phyloP scores from a whole-genome alignment of 2,888 invertebrate species.

The Ichneumoninae sp. region DNA sequence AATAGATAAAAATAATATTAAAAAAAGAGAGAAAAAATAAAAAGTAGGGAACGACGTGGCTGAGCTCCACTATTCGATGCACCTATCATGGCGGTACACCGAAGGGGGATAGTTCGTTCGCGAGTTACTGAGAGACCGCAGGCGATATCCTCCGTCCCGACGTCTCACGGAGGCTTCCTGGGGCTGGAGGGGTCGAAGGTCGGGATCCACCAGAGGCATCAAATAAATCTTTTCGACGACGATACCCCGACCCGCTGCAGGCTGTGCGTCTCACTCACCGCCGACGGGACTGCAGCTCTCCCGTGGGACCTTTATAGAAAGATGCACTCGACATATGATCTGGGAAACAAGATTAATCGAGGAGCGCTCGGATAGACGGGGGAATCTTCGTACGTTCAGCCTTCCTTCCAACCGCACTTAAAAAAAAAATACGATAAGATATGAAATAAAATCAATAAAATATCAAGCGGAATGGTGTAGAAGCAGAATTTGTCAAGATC shows the following conservation, averaged over 20 bases:
- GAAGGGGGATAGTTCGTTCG: conserved; percentile 23
- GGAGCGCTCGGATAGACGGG: neutral
- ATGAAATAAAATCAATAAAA: conserved; percentile 22
- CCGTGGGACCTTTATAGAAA: conserved; percentile 35
- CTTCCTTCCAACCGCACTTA: neutral
- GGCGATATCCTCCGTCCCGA: conserved; percentile 21
- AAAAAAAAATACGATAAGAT: neutral
- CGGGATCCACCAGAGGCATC: conserved; percentile 39
- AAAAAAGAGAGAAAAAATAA: conserved; percentile 7
- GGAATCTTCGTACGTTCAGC: conserved; percentile 21
- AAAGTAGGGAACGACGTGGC: conserved; percentile 22
- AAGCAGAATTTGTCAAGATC: neutral
- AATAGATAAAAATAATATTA: conserved; percentile 13
- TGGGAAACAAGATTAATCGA: conserved; percentile 50
- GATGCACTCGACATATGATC: conserved; percentile 25
- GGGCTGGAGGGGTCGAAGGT: conserved; percentile 41
- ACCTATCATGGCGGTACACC: conserved; percentile 35
- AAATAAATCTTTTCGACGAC: conserved; percentile 48
- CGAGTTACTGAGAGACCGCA: conserved; percentile 18
- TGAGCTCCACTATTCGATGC: conserved; percentile 35
- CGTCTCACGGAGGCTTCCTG: conserved; percentile 29
- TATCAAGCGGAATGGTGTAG: neutral
- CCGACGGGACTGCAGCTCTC: conserved; percentile 5
- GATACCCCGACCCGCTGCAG: conserved; percentile 19
- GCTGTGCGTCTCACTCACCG: conserved; percentile 11